Conservation (phyloP, 92 coral and sea anemone species). For the Parazoanthus atlanticus region DNA sequence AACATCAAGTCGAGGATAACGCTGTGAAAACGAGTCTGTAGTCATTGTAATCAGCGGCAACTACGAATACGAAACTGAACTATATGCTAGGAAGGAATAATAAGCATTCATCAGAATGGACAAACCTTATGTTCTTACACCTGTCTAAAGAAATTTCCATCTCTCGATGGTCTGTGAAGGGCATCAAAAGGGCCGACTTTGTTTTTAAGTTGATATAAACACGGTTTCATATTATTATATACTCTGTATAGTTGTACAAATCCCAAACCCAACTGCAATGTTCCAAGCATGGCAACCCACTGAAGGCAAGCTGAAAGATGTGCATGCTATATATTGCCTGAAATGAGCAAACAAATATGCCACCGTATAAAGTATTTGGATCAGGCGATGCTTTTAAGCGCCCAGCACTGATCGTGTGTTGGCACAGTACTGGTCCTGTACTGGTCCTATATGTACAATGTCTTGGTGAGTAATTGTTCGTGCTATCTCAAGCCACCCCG, state of each 20-base stretch:
- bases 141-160: too few species aligned
- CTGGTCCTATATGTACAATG: neutral
- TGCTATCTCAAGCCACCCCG: conserved; percentile 45
- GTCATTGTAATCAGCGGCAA: too few species aligned
- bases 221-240: neutral
- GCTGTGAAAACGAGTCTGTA: too few species aligned
- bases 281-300: neutral
- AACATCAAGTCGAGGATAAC: too few species aligned
- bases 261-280: neutral
- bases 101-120: too few species aligned
- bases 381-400: neutral
- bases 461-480: neutral
- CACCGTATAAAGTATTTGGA: neutral
- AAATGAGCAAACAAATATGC: neutral
- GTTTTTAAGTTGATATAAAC: neutral
- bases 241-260: neutral
- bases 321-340: neutral
- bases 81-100: too few species aligned
- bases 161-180: neutral
- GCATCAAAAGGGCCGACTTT: neutral
- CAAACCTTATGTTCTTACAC: too few species aligned
- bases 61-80: too few species aligned
- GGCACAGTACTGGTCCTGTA: neutral
- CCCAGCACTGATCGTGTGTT: neutral
- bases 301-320: neutral